Conservation (phyloP, 2,888 invertebrate genomes). For the Proisotoma minuta region DNA sequence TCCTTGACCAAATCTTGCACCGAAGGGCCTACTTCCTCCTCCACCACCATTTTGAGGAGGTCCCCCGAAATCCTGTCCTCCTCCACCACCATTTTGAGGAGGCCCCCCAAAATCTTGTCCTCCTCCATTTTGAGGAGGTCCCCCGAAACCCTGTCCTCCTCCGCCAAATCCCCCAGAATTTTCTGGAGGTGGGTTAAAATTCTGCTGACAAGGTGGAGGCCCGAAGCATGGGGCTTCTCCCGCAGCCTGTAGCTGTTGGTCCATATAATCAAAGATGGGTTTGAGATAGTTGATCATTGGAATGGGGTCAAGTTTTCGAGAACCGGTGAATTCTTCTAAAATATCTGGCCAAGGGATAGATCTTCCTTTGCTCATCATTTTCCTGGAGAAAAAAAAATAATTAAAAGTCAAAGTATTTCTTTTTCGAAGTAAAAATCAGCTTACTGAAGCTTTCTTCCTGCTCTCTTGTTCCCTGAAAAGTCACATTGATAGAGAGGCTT, state of each 20-base stretch:
- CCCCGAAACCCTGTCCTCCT: too few relatives aligned
- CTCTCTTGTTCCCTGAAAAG: conserved; percentile 53
- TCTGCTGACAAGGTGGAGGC: too few relatives aligned
- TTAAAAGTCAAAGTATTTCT: not conserved
- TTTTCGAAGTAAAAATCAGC: not conserved
- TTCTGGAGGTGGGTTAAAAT: too few relatives aligned
- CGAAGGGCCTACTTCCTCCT: too few relatives aligned
- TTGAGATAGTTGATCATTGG: conserved; percentile 51
- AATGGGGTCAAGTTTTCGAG: conserved; percentile 48
- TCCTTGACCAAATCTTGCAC: too few relatives aligned
- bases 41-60: too few relatives aligned
- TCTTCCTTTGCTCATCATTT: conserved; percentile 76
- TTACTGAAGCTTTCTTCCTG: conserved; percentile 22
- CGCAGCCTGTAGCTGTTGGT: conserved; percentile 32
- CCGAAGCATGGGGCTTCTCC: conserved; percentile 28
- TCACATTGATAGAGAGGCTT: conserved; percentile 76
- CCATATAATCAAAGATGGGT: conserved; percentile 45
- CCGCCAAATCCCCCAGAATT: too few relatives aligned
- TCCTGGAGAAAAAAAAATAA: too few relatives aligned
- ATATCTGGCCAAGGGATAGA: conserved; percentile 78
- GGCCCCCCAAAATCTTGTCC: too few relatives aligned
- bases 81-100: too few relatives aligned
- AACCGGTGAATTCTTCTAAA: conserved; percentile 72
- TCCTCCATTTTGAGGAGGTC: too few relatives aligned
- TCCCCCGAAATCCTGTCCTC: too few relatives aligned